Base-by-base conservation (phyloP, 1,140 invertebrate genomes). In the Druon quercuslanigerum region DNA sequence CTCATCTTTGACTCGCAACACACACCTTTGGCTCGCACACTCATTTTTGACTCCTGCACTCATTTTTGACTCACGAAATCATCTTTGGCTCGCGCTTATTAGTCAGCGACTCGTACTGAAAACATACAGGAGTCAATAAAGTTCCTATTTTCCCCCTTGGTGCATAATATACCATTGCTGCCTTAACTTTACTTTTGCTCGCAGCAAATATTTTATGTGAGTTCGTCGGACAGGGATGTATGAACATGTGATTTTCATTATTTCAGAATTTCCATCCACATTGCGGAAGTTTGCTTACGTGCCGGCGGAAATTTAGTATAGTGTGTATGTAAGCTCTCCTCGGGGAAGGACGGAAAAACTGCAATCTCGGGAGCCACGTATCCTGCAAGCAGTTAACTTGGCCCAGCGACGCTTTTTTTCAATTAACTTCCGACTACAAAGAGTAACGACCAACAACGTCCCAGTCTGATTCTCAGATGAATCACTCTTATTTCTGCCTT, bases 221-320 rank as follows among this genome's bases (percentile, higher is more conserved):
- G 40, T 66, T 66, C 57, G 57, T 25, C 20, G 40, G 16, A 25
- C 13, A 33, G 19, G 12, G 25, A 33, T 25, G 25, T 33, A 66
- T 66, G 60, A 66, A 40, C 60, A 66, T 66, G 60, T 66, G 60
- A 33, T 66, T 66, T 66, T 66, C 60, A 66, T 66, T 66, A 66
- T 66, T 66, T 66, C 25, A 66, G 60, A 66, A 66, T 66, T 66
- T 66, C 60, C 60, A 66, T 66, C 60, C 60, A 40, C 60, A 66
- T 20, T 33, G 60, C 60, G 60, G 33, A 66, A 66, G 60, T 66
- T 66, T 66, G 60, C 60, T 66, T 66, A 46, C 60, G 60, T 66
- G 60, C 60, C 60, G 20, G 60, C n/a, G 14, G 25, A 66, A 66
- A 33, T 66, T 66, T 66, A 66, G 60, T 66, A 33, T 66, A 66